Evolutionary conservation across 2,797 vertebrate species (phyloP).

Genomic region (Emys orbicularis): DNA sequence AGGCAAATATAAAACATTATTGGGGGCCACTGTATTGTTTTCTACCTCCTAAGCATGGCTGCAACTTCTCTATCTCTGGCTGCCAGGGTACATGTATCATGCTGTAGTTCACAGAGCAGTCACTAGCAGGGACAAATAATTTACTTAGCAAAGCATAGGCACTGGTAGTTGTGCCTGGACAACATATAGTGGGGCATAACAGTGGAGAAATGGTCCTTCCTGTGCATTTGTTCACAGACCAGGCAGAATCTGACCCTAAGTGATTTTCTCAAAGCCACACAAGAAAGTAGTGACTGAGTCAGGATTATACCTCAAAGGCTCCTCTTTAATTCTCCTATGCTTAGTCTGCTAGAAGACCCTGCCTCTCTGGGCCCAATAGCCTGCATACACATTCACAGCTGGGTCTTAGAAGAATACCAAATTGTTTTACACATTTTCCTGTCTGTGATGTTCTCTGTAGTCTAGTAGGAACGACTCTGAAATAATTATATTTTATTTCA

Average conservation of each 20-base stretch:
- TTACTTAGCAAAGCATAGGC: not conserved
- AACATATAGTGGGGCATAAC: not conserved
- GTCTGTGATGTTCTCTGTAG: slow-evolving; percentile 39
- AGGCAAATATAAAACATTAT: not conserved
- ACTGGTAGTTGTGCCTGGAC: not conserved
- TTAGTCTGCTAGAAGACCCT: not conserved
- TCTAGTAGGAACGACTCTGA: slow-evolving; percentile 57
- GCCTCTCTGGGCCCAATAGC: not conserved
- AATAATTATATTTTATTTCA: slow-evolving; percentile 75
- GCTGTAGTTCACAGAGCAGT: not conserved
- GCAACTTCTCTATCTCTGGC: not conserved
- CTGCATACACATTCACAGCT: not conserved
- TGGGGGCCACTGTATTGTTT: not conserved
- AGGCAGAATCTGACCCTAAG: not conserved
- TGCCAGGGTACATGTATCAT: slow-evolving; percentile 2
- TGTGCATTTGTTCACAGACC: not conserved
- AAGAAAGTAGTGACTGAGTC: not conserved
- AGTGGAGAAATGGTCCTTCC: not conserved
- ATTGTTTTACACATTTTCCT: not conserved
- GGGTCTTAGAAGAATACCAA: not conserved
- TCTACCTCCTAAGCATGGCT: not conserved
- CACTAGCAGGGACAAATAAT: not conserved
- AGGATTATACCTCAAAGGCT: not conserved
- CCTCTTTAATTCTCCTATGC: not conserved
- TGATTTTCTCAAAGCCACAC: not conserved